Base-by-base conservation (phyloP, 2,888 invertebrate species). In the Microctonus hyperodae region DNA sequence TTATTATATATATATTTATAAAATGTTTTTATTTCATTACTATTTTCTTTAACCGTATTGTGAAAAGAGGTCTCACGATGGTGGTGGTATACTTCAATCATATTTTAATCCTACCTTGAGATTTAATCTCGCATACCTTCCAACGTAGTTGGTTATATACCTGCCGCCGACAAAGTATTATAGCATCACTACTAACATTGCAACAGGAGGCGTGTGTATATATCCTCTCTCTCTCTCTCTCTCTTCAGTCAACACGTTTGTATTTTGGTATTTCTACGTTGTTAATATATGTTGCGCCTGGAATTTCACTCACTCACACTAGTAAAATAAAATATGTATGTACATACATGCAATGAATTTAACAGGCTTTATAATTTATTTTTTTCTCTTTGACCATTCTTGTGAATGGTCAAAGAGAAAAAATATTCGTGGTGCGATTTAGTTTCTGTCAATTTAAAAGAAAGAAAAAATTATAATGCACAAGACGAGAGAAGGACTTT, bases 61-160 rank as follows among this genome's bases (percentile, higher is more conserved):
- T 55, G 31, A 31, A 16, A 28, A 20, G 31, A 55, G 13, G 20
- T 31, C 28, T 10, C 10, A 31, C 55, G 35, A 31, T 40, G 35
- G 48, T 13, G 56, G 28, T 55, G 57, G 63, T 67, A 40, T 57
- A 57, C 55, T 63, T 68, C 71, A 66, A 71, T 69, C 68, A 68
- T 69, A 69, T 67, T 70, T 71, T 67, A 70, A 70, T 70, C 55
- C 69, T 58, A 35, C 70, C 68, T 69, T 66, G 69, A 70, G 69
- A 70, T 72, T 72, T 70, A 65, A 70, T 71, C 69, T 68, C 65
- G 69, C 71, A 71, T 71, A 68, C 64, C 68, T 68, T 64, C 50
- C 51, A 23, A 35, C 53, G 25, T 35, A 33, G 33, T 35, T 57
- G 28, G 28, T 40, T 40, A n/a, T 44, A 44, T 44, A 44, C 44